phyloP scores from a whole-genome alignment of 2,113 vertebrate genomes.

The Actenoides lindsayi region DNA sequence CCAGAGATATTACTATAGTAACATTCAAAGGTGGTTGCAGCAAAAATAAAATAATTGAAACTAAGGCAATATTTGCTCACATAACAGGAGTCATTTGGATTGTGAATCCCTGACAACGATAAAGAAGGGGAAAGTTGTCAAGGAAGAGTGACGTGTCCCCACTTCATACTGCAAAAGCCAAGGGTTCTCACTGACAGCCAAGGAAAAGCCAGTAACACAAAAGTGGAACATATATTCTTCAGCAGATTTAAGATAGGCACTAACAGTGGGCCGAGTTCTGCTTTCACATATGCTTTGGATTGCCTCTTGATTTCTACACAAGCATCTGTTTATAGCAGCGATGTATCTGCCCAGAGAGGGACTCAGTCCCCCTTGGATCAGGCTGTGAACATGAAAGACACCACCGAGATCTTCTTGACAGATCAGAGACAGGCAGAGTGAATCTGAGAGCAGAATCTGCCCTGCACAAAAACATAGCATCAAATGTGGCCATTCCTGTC shows the following conservation, averaged over 20 bases:
- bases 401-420: not conserved
- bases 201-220: not conserved
- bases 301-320: conserved; percentile 8
- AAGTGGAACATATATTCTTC: not conserved
- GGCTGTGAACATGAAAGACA: not conserved
- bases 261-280: not conserved
- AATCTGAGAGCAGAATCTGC: not conserved
- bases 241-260: not conserved
- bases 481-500: not conserved
- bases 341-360: not conserved
- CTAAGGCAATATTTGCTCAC: conserved; percentile 41
- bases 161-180: not conserved
- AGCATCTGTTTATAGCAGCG: not conserved
- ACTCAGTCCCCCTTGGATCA: not conserved
- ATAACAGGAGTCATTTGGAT: not conserved
- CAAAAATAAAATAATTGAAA: conserved; percentile 36
- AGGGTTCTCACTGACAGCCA: not conserved
- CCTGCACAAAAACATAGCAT: not conserved
- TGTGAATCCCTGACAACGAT: not conserved
- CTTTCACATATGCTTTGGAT: conserved; percentile 16
- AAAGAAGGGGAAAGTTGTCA: not conserved
- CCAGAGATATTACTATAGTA: conserved; percentile 48
- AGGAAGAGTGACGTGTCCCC: not conserved
- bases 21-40: conserved; percentile 22
- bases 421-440: not conserved